Percentiles rank a stretch among this genome's conserved stretches.
These are phyloP conservation scores for Tangara arthus DNA, from an alignment of 2,797 vertebrate species.

Conservation along the genomic window DNA sequence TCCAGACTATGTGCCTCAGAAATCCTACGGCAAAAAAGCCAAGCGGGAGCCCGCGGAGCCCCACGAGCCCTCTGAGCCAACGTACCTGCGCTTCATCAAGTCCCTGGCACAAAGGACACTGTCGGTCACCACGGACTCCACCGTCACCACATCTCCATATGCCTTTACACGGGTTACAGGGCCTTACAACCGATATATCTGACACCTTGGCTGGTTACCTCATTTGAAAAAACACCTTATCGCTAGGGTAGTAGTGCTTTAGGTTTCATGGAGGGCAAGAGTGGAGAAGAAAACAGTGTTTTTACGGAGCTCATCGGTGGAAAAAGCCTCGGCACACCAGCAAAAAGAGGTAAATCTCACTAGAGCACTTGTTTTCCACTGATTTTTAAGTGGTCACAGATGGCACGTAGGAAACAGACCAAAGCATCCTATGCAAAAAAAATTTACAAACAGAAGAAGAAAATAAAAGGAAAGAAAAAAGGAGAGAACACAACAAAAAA, in stretches of 20 bases:
- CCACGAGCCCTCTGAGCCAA: conserved; percentile 82
- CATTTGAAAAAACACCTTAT: conserved; percentile 56
- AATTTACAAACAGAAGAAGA: neutral
- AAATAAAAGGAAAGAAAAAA: neutral
- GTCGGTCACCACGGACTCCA: conserved; percentile 92
- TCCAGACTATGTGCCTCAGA: conserved; percentile 88
- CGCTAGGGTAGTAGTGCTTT: neutral
- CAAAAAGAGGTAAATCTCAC: conserved; percentile 67
- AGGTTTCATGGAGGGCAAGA: conserved; percentile 12
- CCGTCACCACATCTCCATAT: conserved; percentile 91
- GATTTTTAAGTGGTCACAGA: conserved; percentile 68
- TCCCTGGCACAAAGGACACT: conserved; percentile 86
- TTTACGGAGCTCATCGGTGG: conserved; percentile 3
- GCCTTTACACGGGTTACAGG: conserved; percentile 98
- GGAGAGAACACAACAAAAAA: neutral
- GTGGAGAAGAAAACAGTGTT: conserved; percentile 48
- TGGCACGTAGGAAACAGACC: conserved; percentile 62
- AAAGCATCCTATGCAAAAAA: conserved; percentile 79
- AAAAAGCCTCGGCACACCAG: conserved; percentile 70
- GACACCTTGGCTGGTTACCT: conserved; percentile 73
- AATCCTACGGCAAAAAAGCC: conserved; percentile 83
- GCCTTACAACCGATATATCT: conserved; percentile 93
- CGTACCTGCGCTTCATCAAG: conserved; percentile 89
- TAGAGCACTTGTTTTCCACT: conserved; percentile 64
- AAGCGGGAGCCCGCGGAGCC: conserved; percentile 88